Evolutionary conservation across 2,888 invertebrate species (phyloP).

Genomic region (Empis livida): DNA sequence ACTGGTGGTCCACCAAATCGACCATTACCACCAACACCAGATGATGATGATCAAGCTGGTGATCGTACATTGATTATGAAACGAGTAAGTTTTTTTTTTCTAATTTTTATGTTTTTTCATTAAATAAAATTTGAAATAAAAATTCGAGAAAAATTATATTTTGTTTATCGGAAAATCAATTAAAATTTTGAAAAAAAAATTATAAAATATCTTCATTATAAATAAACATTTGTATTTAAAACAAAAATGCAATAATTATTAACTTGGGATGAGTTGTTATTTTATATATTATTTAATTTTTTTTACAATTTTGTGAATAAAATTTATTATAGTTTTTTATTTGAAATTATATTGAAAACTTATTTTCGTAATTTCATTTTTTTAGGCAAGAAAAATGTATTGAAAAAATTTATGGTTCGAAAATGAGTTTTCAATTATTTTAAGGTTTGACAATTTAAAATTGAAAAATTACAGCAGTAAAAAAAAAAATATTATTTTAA

Average conservation of each 20-base stretch:
- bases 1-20: slow-evolving; percentile 74
- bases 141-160: not conserved
- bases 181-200: no score
- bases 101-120: not conserved
- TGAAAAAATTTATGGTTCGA: not conserved
- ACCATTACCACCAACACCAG: slow-evolving; percentile 88
- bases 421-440: not conserved
- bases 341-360: no score
- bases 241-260: not conserved
- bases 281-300: not conserved
- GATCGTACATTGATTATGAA: slow-evolving; percentile 87
- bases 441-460: not conserved
- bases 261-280: not conserved
- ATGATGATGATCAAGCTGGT: slow-evolving; percentile 70
- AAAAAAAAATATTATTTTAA: not conserved
- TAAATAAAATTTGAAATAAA: not conserved
- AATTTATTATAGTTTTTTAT: not conserved
- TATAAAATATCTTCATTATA: no score
- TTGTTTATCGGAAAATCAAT: no score
- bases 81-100: slow-evolving; percentile 53
- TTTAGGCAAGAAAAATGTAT: no score
- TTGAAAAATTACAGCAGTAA: not conserved
- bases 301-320: not conserved
- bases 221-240: no score
- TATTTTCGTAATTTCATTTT: no score